Conservation (phyloP, 2,797 vertebrate species). For the Hafferia zeledoni region DNA sequence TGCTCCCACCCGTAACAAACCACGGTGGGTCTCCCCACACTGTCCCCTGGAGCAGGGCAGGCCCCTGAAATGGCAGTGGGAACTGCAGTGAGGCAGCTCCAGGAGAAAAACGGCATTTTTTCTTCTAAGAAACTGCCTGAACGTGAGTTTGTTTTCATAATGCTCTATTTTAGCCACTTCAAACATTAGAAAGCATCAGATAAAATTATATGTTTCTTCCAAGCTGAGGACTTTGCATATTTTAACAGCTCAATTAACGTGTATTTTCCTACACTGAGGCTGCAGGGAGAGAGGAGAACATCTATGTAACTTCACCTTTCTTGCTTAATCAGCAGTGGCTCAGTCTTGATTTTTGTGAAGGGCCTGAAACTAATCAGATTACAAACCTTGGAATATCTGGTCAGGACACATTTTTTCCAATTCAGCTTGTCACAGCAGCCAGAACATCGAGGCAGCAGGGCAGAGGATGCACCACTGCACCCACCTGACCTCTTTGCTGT, state of each 20-base stretch:
- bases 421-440: background rate
- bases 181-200: background rate
- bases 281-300: background rate
- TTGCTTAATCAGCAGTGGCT: conserved; percentile 36
- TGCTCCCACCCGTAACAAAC: background rate
- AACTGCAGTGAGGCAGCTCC: background rate
- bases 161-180: background rate
- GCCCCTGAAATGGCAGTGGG: background rate
- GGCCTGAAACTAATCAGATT: background rate
- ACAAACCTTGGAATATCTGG: background rate
- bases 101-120: background rate
- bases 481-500: background rate
- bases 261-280: background rate
- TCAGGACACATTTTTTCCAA: background rate
- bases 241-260: conserved; percentile 21
- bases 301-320: conserved; percentile 22
- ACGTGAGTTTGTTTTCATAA: background rate
- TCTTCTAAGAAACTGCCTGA: background rate
- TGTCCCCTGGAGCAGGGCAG: background rate
- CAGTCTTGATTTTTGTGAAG: conserved; percentile 1
- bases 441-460: background rate
- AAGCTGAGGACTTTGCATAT: background rate
- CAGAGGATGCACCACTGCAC: background rate
- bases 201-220: conserved; percentile 29
- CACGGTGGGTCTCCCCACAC: background rate